These are phyloP conservation scores for Ditylenchus weischeri DNA, from an alignment of 2,888 invertebrate species.

Conservation along the genomic window DNA sequence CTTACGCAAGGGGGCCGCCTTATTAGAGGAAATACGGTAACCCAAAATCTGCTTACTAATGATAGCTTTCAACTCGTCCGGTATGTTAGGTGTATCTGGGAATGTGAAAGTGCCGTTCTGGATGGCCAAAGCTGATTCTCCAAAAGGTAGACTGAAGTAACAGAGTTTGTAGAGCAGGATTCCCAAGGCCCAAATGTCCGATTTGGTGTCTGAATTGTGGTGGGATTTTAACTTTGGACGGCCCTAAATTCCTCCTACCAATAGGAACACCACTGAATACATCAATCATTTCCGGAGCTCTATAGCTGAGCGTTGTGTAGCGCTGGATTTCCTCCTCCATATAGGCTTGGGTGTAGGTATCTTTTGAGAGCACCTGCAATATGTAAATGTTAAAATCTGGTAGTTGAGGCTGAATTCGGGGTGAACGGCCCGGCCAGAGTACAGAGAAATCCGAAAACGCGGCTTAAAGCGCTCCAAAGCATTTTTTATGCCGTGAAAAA, in stretches of 20 bases:
- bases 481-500: too few species aligned
- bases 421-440: too few species aligned
- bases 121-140: conserved; percentile 85
- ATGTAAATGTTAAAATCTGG: too few species aligned
- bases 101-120: conserved; percentile 82
- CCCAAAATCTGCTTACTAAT: conserved; percentile 66
- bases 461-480: too few species aligned
- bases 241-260: conserved; percentile 58
- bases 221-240: background rate
- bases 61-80: conserved; percentile 71
- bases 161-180: conserved; percentile 83
- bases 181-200: conserved; percentile 69
- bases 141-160: conserved; percentile 83
- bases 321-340: conserved; percentile 55
- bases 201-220: conserved; percentile 41
- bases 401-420: too few species aligned
- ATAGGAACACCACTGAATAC: conserved; percentile 78
- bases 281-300: conserved; percentile 89
- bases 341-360: conserved; percentile 36
- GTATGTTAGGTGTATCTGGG: conserved; percentile 73
- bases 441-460: too few species aligned
- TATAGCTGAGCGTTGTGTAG: conserved; percentile 83
- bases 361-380: conserved; percentile 65
- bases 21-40: too few species aligned
- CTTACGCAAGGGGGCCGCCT: too few species aligned